A percentile compares a stretch with the other conserved stretches of the same genome.
These are phyloP conservation scores for Panthera leo DNA, from an alignment of 2,113 vertebrate genomes.

Conservation along the genomic window DNA sequence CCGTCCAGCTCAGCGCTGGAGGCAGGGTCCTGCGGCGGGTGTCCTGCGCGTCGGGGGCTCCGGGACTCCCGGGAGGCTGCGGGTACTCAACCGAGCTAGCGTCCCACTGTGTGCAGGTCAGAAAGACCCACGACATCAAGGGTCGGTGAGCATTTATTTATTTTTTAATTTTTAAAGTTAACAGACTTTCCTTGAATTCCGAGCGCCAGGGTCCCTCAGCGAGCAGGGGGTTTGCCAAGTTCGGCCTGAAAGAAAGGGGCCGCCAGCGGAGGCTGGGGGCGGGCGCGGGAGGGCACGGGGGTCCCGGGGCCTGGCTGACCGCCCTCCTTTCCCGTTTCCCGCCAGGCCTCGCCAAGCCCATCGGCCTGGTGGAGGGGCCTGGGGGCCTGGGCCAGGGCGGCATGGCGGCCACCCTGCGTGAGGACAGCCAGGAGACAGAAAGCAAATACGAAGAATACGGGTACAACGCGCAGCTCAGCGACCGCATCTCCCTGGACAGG, in stretches of 20 bases:
- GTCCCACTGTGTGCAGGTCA: rapidly evolving
- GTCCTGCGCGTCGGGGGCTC: not conserved
- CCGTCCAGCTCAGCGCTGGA: not conserved
- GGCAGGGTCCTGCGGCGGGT: not conserved
- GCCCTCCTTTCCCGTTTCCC: not conserved
- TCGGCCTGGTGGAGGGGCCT: constrained; percentile 97
- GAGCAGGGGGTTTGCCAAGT: no score
- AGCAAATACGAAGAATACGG: constrained; percentile 96
- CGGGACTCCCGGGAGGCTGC: not conserved
- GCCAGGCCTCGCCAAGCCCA: constrained; percentile 96
- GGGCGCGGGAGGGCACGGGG: rapidly evolving
- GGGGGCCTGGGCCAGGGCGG: constrained; percentile 98
- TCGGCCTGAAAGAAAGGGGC: not conserved
- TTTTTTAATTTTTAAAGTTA: not conserved
- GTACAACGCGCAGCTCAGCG: constrained; percentile 98
- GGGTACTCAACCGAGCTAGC: not conserved
- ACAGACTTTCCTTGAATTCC: not conserved
- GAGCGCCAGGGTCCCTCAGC: not conserved
- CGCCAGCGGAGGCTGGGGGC: not conserved
- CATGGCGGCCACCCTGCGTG: constrained; percentile 92
- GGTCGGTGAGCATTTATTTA: no score
- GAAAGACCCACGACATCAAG: not conserved
- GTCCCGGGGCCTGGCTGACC: not conserved
- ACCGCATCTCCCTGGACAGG: constrained; percentile 97
- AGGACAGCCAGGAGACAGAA: constrained; percentile 91